These are phyloP conservation scores for Drosophila fungiperda DNA, from an alignment of 2,888 invertebrate genomes.

Conservation along the genomic window DNA sequence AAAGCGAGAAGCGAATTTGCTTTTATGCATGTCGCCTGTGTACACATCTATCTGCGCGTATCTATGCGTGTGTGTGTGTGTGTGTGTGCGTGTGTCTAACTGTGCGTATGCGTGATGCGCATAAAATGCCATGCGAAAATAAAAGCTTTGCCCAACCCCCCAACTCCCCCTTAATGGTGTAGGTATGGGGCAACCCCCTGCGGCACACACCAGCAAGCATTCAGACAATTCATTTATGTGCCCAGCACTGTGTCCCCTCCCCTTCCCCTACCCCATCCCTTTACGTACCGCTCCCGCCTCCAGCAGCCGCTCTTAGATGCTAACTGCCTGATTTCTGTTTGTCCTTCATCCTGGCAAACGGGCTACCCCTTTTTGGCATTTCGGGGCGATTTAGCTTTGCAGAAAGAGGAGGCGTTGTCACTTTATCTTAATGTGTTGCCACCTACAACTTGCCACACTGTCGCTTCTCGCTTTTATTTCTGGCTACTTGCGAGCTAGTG, in stretches of 20 bases:
- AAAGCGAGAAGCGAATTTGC: conserved; percentile 68
- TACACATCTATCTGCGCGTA: conserved; percentile 57
- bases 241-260: conserved; percentile 24
- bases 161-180: not conserved
- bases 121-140: conserved; percentile 78
- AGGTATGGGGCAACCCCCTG: not conserved
- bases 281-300: not conserved
- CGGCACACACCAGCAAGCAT: conserved; percentile 8
- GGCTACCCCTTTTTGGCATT: conserved; percentile 69
- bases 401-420: conserved; percentile 72
- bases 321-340: conserved; percentile 72
- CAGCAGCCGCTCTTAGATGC: conserved; percentile 37
- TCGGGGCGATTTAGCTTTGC: conserved; percentile 42
- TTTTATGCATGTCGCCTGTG: conserved; percentile 65
- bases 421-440: conserved; percentile 82
- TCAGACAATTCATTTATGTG: conserved; percentile 77
- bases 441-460: conserved; percentile 76
- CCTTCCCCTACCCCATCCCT: not conserved
- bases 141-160: conserved; percentile 58
- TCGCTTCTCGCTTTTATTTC: conserved; percentile 18
- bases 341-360: conserved; percentile 61
- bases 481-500: conserved; percentile 19
- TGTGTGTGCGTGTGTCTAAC: conserved; percentile 56
- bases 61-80: conserved; percentile 29
- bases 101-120: conserved; percentile 79